Percentiles rank a stretch among this genome's conserved stretches.
These are phyloP conservation scores for Timema cristinae DNA, from an alignment of 2,888 invertebrate genomes.

Conservation along the genomic window DNA sequence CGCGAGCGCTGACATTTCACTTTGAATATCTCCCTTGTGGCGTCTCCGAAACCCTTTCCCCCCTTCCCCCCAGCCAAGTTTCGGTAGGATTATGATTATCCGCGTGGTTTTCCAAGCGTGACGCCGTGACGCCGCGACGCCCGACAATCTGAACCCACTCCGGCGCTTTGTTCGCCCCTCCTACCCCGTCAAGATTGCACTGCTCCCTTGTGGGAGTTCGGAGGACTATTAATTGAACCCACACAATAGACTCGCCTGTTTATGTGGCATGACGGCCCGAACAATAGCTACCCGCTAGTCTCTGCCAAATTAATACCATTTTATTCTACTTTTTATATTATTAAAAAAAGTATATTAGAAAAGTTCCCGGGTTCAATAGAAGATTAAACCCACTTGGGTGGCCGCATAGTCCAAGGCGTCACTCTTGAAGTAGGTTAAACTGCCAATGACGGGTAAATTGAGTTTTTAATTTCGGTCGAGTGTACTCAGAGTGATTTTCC, in stretches of 20 bases:
- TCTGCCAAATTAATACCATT: too few relatives aligned
- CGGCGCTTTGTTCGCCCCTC: not conserved
- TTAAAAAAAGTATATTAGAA: too few relatives aligned
- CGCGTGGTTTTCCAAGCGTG: constrained; percentile 1
- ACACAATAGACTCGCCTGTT: constrained; percentile 10
- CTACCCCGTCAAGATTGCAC: not conserved
- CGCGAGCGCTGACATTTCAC: constrained; percentile 6
- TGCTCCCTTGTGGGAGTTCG: not conserved
- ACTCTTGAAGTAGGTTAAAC: too few relatives aligned
- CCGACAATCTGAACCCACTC: not conserved
- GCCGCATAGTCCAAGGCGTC: too few relatives aligned
- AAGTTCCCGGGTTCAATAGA: too few relatives aligned
- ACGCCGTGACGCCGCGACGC: constrained; percentile 12
- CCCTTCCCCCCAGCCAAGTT: not conserved
- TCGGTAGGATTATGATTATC: constrained; percentile 1
- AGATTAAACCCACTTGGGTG: too few relatives aligned
- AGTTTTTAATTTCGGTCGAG: too few relatives aligned
- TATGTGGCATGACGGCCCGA: constrained; percentile 13
- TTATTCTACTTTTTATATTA: too few relatives aligned
- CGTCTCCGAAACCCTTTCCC: constrained; percentile 5
- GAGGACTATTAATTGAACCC: not conserved
- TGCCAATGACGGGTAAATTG: too few relatives aligned
- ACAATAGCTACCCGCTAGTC: too few relatives aligned
- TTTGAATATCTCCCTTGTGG: constrained; percentile 23
- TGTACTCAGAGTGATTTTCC: too few relatives aligned